Evolutionary conservation across 2,797 vertebrate genomes (phyloP).

Genomic region (Chrysolophus pictus): DNA sequence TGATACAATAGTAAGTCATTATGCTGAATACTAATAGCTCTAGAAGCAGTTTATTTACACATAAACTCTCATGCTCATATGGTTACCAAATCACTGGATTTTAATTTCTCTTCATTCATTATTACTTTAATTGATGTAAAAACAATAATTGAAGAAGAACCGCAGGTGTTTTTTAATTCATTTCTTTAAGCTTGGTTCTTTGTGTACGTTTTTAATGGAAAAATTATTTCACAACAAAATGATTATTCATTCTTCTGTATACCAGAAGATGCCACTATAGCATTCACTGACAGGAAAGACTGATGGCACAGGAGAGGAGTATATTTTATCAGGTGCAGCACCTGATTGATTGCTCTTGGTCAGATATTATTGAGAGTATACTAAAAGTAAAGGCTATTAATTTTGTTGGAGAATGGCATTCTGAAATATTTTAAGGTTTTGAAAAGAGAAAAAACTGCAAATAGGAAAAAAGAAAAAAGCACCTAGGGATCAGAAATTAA

Average conservation of each 20-base stretch:
- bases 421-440: background rate
- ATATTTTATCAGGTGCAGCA: background rate
- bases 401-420: constrained; percentile 38
- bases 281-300: constrained; percentile 39
- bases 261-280: constrained; percentile 79
- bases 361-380: background rate
- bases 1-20: constrained; percentile 2
- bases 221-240: background rate
- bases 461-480: background rate
- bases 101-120: constrained; percentile 47
- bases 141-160: constrained; percentile 11
- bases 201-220: background rate
- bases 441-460: background rate
- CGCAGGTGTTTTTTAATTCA: constrained; percentile 6
- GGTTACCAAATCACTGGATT: background rate
- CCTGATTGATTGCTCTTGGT: background rate
- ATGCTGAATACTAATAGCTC: background rate
- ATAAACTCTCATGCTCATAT: background rate
- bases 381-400: background rate
- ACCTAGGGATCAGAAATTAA: constrained; percentile 38
- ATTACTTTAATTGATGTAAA: background rate
- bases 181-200: constrained; percentile 1
- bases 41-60: background rate
- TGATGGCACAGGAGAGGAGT: background rate
- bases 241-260: constrained; percentile 33